Evolutionary conservation across 2,888 invertebrate genomes (phyloP).

Genomic region (Brachyopa scutellaris): DNA sequence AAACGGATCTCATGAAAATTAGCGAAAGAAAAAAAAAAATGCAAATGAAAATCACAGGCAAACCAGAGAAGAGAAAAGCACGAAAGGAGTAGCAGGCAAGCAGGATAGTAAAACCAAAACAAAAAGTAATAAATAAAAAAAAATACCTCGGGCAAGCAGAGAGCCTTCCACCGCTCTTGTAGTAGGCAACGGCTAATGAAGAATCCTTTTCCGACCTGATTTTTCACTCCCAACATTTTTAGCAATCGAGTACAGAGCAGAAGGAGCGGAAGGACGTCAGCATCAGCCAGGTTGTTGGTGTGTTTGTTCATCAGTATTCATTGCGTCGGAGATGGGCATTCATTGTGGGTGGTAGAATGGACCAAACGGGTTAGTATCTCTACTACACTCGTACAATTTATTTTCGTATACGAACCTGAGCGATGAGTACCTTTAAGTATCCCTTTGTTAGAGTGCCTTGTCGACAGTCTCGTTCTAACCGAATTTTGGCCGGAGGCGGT

Average conservation of each 20-base stretch:
- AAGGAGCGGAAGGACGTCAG: slow-evolving; percentile 23
- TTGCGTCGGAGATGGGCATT: slow-evolving; percentile 27
- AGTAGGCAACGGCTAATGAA: slow-evolving; percentile 77
- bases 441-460: slow-evolving; percentile 91
- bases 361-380: slow-evolving; percentile 34
- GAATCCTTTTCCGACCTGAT: slow-evolving; percentile 77
- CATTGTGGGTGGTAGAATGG: neutral
- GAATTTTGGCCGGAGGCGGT: slow-evolving; percentile 91
- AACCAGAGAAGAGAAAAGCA: slow-evolving; percentile 16
- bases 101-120: slow-evolving; percentile 1
- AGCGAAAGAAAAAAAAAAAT: slow-evolving; percentile 28
- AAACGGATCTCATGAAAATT: slow-evolving; percentile 64
- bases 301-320: slow-evolving; percentile 52
- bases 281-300: slow-evolving; percentile 30
- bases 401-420: slow-evolving; percentile 84
- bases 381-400: neutral
- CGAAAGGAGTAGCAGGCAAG: slow-evolving; percentile 24
- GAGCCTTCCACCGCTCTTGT: slow-evolving; percentile 79
- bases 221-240: slow-evolving; percentile 34
- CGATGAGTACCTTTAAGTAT: slow-evolving; percentile 88
- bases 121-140: slow-evolving; percentile 3
- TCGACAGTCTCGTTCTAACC: slow-evolving; percentile 89
- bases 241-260: too few species aligned
- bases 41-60: slow-evolving; percentile 21
- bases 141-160: slow-evolving; percentile 77